Base-by-base conservation (phyloP, 1,140 invertebrate genomes). In the Fragariocoptes setiger region DNA sequence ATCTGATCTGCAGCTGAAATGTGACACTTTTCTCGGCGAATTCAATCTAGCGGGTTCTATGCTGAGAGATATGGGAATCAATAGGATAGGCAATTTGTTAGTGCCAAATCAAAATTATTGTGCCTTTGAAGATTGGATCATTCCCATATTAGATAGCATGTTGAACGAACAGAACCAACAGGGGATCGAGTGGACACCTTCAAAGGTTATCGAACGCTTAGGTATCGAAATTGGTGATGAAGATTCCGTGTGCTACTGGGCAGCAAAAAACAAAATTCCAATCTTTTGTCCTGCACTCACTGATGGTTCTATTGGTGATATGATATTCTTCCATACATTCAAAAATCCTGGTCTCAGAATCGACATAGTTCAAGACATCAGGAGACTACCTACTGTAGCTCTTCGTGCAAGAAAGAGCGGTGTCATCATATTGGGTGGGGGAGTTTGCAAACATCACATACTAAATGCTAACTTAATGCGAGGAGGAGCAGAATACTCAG, bases 21-120 rank as follows among this genome's bases (percentile, higher is more conserved):
- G 76, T 3, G 78, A 83, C 3, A 94, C 86, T 0, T 90, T 74
- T 53, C 50, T 97, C 19, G 88, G 86, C 21, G 72, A 79, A 54
- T 95, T 95, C 59, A 59, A 71, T 54, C 62, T 92, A 41, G 67
- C 69, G 51, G 90, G 66, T 2, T 48, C 46, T 21, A 47, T 56
- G 36, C 51, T 67, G 3, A 49, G 58, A 43, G 69, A 76, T 4
- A 68, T 71, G 47, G 92, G 88, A 8, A 76, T 99, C 22, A 99
- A 99, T 59, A 63, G 92, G 48, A 94, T 90, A 48, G 90, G 92
- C 21, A 99, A 99, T 63, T 63, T 99, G 21, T 61, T 97, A 19
- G 85, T 95, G 2, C 90, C 92, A 3, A 99, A 99, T 64, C 71
- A 88, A 51, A 99, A 99, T 62, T 99, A 99, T 59, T 95, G 88